phyloP scores from a whole-genome alignment of 1,140 invertebrate genomes.

The Pseudomyrmex dendroicus region DNA sequence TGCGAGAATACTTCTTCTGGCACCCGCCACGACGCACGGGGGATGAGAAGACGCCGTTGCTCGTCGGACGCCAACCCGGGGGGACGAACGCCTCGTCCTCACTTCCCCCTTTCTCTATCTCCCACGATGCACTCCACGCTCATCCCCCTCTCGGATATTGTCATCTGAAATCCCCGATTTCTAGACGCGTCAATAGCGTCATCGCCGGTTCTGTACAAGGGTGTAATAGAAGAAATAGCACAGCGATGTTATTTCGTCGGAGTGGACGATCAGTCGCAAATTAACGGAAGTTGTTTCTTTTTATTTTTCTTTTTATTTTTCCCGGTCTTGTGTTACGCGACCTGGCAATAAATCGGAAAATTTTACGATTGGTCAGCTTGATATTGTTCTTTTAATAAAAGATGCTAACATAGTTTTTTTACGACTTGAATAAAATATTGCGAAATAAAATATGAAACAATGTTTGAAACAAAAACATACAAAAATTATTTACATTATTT shows the following conservation, averaged over 20 bases:
- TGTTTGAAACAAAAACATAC: too few relatives aligned
- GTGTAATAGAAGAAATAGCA: conserved; percentile 46
- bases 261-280: background rate
- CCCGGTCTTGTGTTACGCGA: too few relatives aligned
- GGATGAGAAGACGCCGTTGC: conserved; percentile 62
- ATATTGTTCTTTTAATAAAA: background rate
- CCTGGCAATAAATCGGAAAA: too few relatives aligned
- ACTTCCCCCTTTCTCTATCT: conserved; percentile 40
- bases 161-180: conserved; percentile 51
- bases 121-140: conserved; percentile 38
- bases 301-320: background rate
- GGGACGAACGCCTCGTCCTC: conserved; percentile 56
- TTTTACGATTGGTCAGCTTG: too few relatives aligned
- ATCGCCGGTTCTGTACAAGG: conserved; percentile 34
- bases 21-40: conserved; percentile 56
- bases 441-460: too few relatives aligned
- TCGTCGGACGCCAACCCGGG: conserved; percentile 72
- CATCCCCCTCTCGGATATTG: conserved; percentile 39
- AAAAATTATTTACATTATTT: conserved; percentile 15
- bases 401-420: too few relatives aligned
- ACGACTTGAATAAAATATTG: too few relatives aligned
- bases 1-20: conserved; percentile 75
- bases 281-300: conserved; percentile 1
- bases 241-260: background rate
- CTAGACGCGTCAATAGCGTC: conserved; percentile 38